These are phyloP conservation scores for Zosterops hypoxanthus DNA, from an alignment of 2,113 vertebrate genomes.

Conservation along the genomic window DNA sequence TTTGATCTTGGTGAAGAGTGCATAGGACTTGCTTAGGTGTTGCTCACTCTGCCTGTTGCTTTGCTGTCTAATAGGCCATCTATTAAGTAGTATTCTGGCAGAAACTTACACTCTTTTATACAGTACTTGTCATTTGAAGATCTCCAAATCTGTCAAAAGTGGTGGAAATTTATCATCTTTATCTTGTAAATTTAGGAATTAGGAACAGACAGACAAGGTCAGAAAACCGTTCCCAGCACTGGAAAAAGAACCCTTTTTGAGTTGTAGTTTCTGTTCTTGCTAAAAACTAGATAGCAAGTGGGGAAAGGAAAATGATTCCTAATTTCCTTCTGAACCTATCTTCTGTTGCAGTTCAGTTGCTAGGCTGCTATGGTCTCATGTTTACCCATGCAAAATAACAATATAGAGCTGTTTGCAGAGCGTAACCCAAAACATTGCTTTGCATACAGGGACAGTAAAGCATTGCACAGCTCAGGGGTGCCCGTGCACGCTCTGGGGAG, in stretches of 20 bases:
- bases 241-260: slow-evolving; percentile 11
- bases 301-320: neutral
- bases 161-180: slow-evolving; percentile 28
- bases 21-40: neutral
- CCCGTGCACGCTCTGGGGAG: rapidly evolving
- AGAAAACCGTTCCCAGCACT: slow-evolving; percentile 8
- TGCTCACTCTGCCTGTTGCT: neutral
- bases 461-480: neutral
- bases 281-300: neutral
- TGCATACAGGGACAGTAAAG: neutral
- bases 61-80: neutral
- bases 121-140: slow-evolving; percentile 21
- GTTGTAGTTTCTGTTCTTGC: neutral
- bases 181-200: slow-evolving; percentile 29
- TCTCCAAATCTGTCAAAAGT: slow-evolving; percentile 35
- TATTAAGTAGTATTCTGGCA: neutral
- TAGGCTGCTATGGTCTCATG: neutral
- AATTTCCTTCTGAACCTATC: neutral
- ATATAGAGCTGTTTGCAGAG: neutral
- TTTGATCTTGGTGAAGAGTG: neutral
- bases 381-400: neutral
- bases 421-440: neutral
- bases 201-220: neutral
- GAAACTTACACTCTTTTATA: neutral
- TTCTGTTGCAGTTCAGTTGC: slow-evolving; percentile 13